Base-by-base conservation (phyloP, 2,113 vertebrate species). In the Trematocara zebra region DNA sequence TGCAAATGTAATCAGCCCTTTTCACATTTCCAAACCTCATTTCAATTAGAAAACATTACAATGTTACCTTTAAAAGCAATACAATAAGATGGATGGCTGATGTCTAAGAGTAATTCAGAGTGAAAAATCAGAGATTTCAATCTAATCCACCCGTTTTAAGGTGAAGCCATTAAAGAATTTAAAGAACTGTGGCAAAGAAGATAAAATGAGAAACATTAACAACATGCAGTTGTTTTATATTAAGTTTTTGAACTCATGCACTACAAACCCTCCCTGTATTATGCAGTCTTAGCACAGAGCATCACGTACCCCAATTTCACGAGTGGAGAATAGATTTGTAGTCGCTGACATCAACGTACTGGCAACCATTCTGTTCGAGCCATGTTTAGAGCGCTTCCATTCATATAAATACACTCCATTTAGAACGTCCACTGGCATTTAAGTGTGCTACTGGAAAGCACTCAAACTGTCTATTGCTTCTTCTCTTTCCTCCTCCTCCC, bases 391-490 rank as follows among this genome's bases (percentile, higher is more conserved):
- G 33, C 0, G 10, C 18, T 64, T 37, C 59, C 18, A 64, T 64
- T 64, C 0, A 20, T n/a, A 37, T 64, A 11, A 5, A 37, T 37
- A 37, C 0, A 0, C 31, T 37, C 59, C 1, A 6, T 64, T 64
- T 37, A 64, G 59, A 37, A 64, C 1, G 1, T 37, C 59, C 33
- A 37, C 18, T 37, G 59, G 33, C 33, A 20, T 37, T 64, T 37
- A 20, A 64, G 10, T 5, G 57, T 59, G 28, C 15, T 18, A 33
- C 57, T 61, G 15, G 18, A 64, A 64, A 64, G 4, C 33, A 37
- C 18, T 37, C 33, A 64, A 64, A 64, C 1, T n/a, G 0, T 64
- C 59, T 20, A 12, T 64, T n/a, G 2, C 1, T 35, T 64, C 59
- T 1, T 37, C 2, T 3, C 31, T 64, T 35, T n/a, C 59, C 57